Evolutionary conservation across 2,113 vertebrate species (phyloP), one percentile per base, ranked within the genome.

Genomic region (Myodes glareolus): DNA sequence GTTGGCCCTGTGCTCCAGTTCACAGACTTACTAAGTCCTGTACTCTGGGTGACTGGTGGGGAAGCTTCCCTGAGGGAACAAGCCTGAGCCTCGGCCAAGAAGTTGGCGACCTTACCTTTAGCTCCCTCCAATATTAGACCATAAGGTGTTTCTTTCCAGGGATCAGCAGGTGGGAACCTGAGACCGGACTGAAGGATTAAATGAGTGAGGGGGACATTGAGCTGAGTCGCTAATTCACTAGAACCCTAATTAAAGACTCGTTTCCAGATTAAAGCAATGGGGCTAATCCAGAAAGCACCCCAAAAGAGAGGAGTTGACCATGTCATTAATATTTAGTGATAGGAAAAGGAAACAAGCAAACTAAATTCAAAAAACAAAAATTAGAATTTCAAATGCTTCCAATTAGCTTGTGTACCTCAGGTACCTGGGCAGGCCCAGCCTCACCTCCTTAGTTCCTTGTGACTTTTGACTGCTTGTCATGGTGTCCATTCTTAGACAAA

Each of bases 291-390:
- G 61, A n/a, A 68, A 78, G 36, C 11, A 47, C 50, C 65, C 91
- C 88, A 25, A 72, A 70, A 12, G 39, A 75, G 92, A 90, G 13
- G 92, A 52, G 6, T 10, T 84, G 63, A 9, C 33, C 63, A 2
- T 70, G 42, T 52, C 21, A 33, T 16, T 91, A 42, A 95, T 33
- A 33, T 75, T 75, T 92, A 91, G 68, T 95, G 90, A 19, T 3
- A 72, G 52, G 23, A 33, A 91, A 75, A 76, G 8, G 5, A 42
- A 81, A 63, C 42, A 31, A 82, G 36, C 33, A 25, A 29, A 58
- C 10, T 11, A 77, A 82, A 55, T 7, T 52, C 10, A 23, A 16
- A 45, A 68, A 68, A 14, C 65, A 13, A 50, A 68, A 2, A 31
- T 55, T 50, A 1, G 65, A 33, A 17, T 92, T 95, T 95, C 80